Evolutionary conservation across 1,140 invertebrate species (phyloP).

Genomic region (Sitobion miscanthi): DNA sequence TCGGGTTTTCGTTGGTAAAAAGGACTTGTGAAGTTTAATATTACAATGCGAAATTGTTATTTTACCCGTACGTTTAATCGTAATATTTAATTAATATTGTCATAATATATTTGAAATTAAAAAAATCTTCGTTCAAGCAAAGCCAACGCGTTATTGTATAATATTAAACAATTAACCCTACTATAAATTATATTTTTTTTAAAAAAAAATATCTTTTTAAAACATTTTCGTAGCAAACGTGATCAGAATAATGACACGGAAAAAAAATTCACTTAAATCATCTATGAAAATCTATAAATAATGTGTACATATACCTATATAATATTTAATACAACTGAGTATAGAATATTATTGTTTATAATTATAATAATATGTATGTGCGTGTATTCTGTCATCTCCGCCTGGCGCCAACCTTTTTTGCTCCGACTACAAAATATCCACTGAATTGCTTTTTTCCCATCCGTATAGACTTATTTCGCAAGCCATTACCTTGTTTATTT

Average conservation of each 20-base stretch:
- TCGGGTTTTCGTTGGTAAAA: not conserved
- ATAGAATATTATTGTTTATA: too few relatives aligned
- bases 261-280: not conserved
- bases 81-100: not conserved
- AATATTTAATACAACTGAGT: not conserved
- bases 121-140: not conserved
- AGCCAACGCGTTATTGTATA: not conserved
- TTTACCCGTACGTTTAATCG: not conserved
- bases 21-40: not conserved
- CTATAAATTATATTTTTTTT: not conserved
- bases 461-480: not conserved
- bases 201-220: too few relatives aligned
- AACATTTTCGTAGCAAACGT: not conserved
- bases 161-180: not conserved
- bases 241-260: not conserved
- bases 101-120: not conserved
- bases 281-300: not conserved
- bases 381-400: not conserved
- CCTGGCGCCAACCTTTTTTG: not conserved
- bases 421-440: not conserved
- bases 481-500: constrained; percentile 22
- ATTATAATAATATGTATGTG: not conserved
- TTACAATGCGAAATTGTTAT: not conserved
- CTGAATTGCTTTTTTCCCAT: not conserved
- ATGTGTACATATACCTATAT: not conserved